Evolutionary conservation across 2,888 invertebrate genomes (phyloP).

Genomic region (Drosophila buzzatii): DNA sequence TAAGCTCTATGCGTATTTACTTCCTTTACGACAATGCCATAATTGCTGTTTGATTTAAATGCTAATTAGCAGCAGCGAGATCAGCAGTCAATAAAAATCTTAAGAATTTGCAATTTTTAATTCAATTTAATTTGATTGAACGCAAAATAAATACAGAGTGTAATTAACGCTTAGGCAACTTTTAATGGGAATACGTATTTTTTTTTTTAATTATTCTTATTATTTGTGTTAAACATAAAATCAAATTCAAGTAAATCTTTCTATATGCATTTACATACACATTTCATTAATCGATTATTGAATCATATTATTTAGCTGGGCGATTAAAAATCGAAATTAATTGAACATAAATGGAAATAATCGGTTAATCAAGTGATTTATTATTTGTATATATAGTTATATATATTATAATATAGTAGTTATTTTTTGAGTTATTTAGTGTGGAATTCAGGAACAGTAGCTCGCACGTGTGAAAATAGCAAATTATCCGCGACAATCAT

Average conservation of each 20-base stretch:
- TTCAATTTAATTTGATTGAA: conserved; percentile 36
- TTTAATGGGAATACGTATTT: conserved; percentile 1
- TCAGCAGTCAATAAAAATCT: conserved; percentile 22
- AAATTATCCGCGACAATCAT: too few relatives aligned
- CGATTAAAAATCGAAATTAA: too few relatives aligned
- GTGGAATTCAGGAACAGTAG: too few relatives aligned
- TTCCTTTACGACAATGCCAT: conserved; percentile 30
- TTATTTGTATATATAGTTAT: too few relatives aligned
- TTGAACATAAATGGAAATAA: too few relatives aligned
- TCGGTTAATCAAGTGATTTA: too few relatives aligned
- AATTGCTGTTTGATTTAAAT: conserved; percentile 32
- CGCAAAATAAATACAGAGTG: conserved; percentile 30
- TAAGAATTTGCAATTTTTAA: conserved; percentile 12
- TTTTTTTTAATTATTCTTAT: neutral
- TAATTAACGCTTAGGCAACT: conserved; percentile 27
- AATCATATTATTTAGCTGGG: too few relatives aligned
- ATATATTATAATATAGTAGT: too few relatives aligned
- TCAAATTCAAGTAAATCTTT: neutral
- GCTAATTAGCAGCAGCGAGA: conserved; percentile 31
- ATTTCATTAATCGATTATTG: too few relatives aligned
- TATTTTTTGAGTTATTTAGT: too few relatives aligned
- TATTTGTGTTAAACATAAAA: conserved; percentile 17
- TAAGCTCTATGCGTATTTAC: conserved; percentile 17
- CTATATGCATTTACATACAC: neutral
- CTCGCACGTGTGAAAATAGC: too few relatives aligned